phyloP scores from a whole-genome alignment of 1,140 invertebrate genomes.

The Rhyacophila brunnea region DNA sequence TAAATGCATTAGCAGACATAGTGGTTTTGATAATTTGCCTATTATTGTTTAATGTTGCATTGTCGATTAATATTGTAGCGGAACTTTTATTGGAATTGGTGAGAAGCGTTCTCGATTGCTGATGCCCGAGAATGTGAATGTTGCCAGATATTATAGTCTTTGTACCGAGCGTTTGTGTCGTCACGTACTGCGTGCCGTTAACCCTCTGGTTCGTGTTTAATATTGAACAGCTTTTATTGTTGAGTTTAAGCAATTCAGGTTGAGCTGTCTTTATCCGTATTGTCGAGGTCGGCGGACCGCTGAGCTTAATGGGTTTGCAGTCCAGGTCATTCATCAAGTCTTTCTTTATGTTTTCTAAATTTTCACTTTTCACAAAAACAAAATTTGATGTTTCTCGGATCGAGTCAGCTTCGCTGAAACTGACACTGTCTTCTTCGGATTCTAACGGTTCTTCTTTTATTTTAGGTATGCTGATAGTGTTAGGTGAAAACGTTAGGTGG shows the following conservation, averaged over 20 bases:
- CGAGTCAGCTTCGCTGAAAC: slow-evolving; percentile 6
- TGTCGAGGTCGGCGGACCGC: slow-evolving; percentile 36
- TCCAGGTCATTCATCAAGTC: slow-evolving; percentile 55
- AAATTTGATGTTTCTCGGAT: slow-evolving; percentile 45
- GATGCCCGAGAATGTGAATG: slow-evolving; percentile 53
- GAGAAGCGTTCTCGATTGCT: slow-evolving; percentile 55
- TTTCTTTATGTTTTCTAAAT: slow-evolving; percentile 56
- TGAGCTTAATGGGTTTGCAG: slow-evolving; percentile 40
- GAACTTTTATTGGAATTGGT: slow-evolving; percentile 50
- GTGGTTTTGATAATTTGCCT: slow-evolving; percentile 52
- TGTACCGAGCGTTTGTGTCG: slow-evolving; percentile 47
- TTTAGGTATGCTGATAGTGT: slow-evolving; percentile 58
- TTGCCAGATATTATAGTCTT: slow-evolving; percentile 56
- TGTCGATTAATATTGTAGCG: slow-evolving; percentile 53
- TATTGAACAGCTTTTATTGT: slow-evolving; percentile 51
- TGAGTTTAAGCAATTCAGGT: slow-evolving; percentile 49
- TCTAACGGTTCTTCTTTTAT: slow-evolving; percentile 47
- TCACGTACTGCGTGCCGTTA: slow-evolving; percentile 38
- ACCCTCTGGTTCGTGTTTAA: slow-evolving; percentile 46
- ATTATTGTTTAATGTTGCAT: slow-evolving; percentile 49
- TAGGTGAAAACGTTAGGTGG: slow-evolving; percentile 65
- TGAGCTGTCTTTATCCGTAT: slow-evolving; percentile 49
- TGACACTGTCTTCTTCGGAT: slow-evolving; percentile 37
- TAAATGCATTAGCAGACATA: slow-evolving; percentile 43
- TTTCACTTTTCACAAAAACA: slow-evolving; percentile 50